Percentiles rank a stretch among this genome's conserved stretches.
Evolutionary conservation across 2,113 vertebrate species (phyloP).

Genomic region (Lycocorax pyrrhopterus): DNA sequence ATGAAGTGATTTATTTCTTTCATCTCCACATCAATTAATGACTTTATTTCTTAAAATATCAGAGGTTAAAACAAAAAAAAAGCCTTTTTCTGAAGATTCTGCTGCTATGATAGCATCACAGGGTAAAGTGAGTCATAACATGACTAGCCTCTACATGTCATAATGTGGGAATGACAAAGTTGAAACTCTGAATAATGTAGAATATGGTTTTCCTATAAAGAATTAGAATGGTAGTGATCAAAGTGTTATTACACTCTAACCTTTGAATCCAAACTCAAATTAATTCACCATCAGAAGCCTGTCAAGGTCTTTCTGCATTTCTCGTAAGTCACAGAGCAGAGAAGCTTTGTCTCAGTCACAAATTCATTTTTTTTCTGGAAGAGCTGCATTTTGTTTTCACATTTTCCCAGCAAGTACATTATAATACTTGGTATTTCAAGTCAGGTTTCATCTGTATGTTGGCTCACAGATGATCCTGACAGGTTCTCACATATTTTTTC

Average conservation of each 20-base stretch:
- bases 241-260: not conserved
- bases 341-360: not conserved
- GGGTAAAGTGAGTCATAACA: not conserved
- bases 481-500: not conserved
- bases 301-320: not conserved
- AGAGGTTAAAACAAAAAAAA: not conserved
- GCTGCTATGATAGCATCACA: not conserved
- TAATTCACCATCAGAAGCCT: not conserved
- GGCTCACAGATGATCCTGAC: not conserved
- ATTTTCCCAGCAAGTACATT: not conserved
- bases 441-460: not conserved
- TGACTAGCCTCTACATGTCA: not conserved
- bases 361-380: not conserved
- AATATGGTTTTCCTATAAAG: not conserved
- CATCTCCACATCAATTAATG: not conserved
- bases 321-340: not conserved
- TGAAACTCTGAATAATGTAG: not conserved
- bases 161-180: not conserved
- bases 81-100: not conserved
- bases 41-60: not conserved
- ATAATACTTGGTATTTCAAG: not conserved
- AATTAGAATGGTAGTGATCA: not conserved
- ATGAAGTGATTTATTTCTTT: not conserved
- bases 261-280: constrained; percentile 2
- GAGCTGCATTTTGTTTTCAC: not conserved